Conservation (phyloP, 2,797 vertebrate species). For the Megalops cyprinoides region DNA sequence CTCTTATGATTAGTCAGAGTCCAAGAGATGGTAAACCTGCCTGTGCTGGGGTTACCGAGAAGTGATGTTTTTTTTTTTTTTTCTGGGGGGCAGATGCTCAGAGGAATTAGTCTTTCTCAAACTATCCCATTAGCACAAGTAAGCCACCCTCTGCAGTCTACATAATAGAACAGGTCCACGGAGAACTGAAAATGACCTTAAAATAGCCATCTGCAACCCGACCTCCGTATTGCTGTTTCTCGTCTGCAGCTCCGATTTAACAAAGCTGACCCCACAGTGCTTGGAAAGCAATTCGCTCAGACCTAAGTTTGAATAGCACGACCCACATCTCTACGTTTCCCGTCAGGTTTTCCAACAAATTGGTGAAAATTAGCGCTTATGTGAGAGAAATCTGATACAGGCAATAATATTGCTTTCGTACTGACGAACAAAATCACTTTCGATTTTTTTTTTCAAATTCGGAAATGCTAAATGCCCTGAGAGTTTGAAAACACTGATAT, state of each 20-base stretch:
- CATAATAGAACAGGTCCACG: conserved; percentile 23
- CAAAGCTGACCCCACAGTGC: conserved; percentile 7
- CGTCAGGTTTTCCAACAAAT: too few relatives aligned
- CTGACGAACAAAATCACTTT: too few relatives aligned
- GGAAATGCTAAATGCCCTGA: too few relatives aligned
- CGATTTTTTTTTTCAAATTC: too few relatives aligned
- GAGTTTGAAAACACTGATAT: background rate
- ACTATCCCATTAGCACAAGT: background rate
- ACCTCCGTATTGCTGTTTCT: background rate
- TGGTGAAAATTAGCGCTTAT: too few relatives aligned
- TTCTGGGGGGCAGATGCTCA: background rate
- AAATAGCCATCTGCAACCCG: conserved; percentile 22
- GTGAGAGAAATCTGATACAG: too few relatives aligned
- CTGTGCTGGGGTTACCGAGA: background rate
- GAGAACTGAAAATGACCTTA: conserved; percentile 22
- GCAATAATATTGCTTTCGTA: too few relatives aligned
- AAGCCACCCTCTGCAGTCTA: background rate
- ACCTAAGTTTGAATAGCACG: background rate
- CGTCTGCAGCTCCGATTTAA: conserved; percentile 6
- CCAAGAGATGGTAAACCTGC: background rate
- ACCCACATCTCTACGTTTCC: background rate
- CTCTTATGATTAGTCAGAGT: background rate
- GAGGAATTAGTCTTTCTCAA: conserved; percentile 10
- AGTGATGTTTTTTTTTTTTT: background rate
- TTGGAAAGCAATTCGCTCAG: background rate